Percentiles rank a stretch among this genome's conserved stretches.
Evolutionary conservation across 2,888 invertebrate species (phyloP).

Genomic region (Ceramica pisi): DNA sequence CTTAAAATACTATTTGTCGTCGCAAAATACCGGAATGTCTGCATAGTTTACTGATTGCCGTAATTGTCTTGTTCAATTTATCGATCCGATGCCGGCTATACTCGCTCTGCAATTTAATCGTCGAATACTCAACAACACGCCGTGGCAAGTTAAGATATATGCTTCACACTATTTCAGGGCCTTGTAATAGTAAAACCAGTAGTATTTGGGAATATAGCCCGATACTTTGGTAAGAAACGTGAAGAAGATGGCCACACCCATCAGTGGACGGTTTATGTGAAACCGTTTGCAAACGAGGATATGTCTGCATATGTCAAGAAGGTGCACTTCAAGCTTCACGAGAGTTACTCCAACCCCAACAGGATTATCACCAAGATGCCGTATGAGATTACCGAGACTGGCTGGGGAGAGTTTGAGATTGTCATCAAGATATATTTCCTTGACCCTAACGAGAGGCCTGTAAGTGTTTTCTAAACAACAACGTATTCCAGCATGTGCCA

Average conservation of each 20-base stretch:
- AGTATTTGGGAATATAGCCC: slow-evolving; percentile 98
- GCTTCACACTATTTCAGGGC: slow-evolving; percentile 90
- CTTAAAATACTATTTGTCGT: neutral
- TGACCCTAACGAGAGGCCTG: slow-evolving; percentile 98
- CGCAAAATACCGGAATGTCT: neutral
- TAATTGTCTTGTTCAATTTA: slow-evolving; percentile 10
- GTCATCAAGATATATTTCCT: slow-evolving; percentile 99
- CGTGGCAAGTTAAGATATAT: neutral
- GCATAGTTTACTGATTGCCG: neutral
- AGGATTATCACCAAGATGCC: slow-evolving; percentile 98
- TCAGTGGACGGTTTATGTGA: slow-evolving; percentile 99
- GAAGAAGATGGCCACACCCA: slow-evolving; percentile 99
- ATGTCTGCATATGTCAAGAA: slow-evolving; percentile 98
- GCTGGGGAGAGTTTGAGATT: slow-evolving; percentile 99
- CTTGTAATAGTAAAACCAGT: slow-evolving; percentile 98
- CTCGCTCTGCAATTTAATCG: neutral
- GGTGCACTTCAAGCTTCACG: slow-evolving; percentile 99
- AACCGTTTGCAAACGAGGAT: slow-evolving; percentile 97
- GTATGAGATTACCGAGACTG: slow-evolving; percentile 99
- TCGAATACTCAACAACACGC: neutral
- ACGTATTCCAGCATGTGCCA: neutral
- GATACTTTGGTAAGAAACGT: slow-evolving; percentile 98
- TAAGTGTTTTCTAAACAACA: slow-evolving; percentile 84
- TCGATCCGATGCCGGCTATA: slow-evolving; percentile 1
- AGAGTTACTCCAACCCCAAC: slow-evolving; percentile 98